Percentiles rank a stretch among this genome's conserved stretches.
These are phyloP conservation scores for Pterophyllum scalare DNA, from an alignment of 2,113 vertebrate species.

Conservation along the genomic window DNA sequence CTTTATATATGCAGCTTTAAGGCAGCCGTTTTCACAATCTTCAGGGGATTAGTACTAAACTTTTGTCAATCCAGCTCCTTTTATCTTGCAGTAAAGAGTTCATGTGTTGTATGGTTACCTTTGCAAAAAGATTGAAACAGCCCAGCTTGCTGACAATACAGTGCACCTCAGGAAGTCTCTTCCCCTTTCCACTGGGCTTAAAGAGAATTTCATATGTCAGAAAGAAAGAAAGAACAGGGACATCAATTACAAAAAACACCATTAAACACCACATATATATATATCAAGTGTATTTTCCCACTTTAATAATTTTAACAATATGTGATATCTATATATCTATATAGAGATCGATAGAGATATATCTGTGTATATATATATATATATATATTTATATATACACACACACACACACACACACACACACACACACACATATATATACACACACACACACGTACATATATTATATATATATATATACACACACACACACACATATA, in stretches of 20 bases:
- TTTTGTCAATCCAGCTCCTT: constrained; percentile 1
- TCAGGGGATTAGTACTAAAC: constrained; percentile 27
- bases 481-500: too few species aligned
- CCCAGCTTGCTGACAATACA: constrained; percentile 96
- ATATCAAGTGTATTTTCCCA: background rate
- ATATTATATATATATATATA: too few species aligned
- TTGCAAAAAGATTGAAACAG: constrained; percentile 98
- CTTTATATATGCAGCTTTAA: constrained; percentile 8
- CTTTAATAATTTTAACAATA: background rate
- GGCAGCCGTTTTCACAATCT: constrained; percentile 5
- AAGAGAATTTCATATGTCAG: constrained; percentile 50
- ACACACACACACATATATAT: too few species aligned
- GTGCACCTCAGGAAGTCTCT: constrained; percentile 95
- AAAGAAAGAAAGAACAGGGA: background rate
- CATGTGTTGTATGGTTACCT: constrained; percentile 78
- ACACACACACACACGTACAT: too few species aligned
- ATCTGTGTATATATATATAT: too few species aligned
- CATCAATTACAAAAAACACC: background rate
- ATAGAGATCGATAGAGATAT: too few species aligned
- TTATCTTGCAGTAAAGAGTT: background rate
- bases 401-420: too few species aligned
- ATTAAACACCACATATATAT: background rate
- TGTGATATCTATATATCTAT: too few species aligned
- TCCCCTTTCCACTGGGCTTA: constrained; percentile 90
- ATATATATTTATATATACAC: too few species aligned